phyloP scores from a whole-genome alignment of 2,113 vertebrate genomes.

The Ageneiosus marmoratus region DNA sequence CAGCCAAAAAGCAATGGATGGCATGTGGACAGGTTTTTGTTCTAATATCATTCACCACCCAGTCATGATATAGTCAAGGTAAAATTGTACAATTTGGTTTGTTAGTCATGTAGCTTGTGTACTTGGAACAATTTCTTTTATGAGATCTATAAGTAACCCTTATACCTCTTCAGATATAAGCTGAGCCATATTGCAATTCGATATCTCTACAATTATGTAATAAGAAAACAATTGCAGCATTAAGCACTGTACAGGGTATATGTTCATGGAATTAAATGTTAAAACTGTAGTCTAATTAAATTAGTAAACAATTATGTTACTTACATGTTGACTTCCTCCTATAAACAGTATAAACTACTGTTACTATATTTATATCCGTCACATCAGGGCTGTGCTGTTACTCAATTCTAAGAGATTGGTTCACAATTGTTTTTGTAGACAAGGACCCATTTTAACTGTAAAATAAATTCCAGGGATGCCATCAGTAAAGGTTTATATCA shows the following conservation, averaged over 20 bases:
- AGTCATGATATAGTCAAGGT: not conserved
- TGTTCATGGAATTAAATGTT: not conserved
- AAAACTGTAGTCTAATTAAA: not conserved
- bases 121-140: not conserved
- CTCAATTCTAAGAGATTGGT: no score
- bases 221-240: no score
- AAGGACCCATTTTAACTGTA: no score
- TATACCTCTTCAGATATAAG: not conserved
- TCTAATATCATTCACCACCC: not conserved
- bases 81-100: not conserved
- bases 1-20: conserved; percentile 73
- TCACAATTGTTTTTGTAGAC: no score
- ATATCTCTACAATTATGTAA: no score
- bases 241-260: not conserved
- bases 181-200: no score
- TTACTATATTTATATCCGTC: no score
- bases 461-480: no score
- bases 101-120: not conserved
- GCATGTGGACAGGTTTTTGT: not conserved
- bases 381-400: no score
- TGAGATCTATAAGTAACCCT: not conserved
- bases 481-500: no score
- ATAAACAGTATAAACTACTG: no score
- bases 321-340: no score
- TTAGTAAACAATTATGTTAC: not conserved